Conservation (phyloP, 2,888 invertebrate genomes). For the Heliconius charithonia region DNA sequence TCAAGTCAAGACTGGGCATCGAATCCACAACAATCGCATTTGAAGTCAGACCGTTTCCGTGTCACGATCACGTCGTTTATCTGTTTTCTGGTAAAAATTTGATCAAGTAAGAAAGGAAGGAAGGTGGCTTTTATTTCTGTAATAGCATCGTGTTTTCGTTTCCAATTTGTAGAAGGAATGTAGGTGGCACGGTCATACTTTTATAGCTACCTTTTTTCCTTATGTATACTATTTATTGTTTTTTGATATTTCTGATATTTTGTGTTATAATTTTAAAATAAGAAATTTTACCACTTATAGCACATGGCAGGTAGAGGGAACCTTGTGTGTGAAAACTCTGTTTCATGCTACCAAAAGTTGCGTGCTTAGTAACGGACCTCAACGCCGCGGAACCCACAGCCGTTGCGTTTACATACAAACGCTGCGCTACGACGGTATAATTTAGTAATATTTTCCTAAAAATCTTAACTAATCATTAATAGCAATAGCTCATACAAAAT, state of each 20-base stretch:
- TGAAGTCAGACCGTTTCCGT: too few species aligned
- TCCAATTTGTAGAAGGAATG: constrained; percentile 13
- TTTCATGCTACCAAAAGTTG: too few species aligned
- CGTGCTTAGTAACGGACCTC: not conserved
- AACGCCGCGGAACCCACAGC: not conserved
- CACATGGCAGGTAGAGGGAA: not conserved
- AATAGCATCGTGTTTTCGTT: constrained; percentile 17
- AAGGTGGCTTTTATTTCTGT: constrained; percentile 21
- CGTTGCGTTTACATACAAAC: too few species aligned
- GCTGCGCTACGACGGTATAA: too few species aligned
- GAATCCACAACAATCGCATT: not conserved
- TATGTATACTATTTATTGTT: not conserved
- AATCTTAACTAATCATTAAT: too few species aligned
- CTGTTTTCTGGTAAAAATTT: constrained; percentile 41
- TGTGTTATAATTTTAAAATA: not conserved
- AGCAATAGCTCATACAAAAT: too few species aligned
- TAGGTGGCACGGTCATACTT: constrained; percentile 10
- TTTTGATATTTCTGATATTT: not conserved
- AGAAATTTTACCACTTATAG: not conserved
- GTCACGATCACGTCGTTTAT: not conserved
- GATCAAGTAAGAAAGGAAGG: constrained; percentile 43
- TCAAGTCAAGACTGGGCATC: not conserved
- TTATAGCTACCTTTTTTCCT: constrained; percentile 4
- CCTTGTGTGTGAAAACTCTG: not conserved
- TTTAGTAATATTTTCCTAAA: too few species aligned